Percentiles rank a stretch among this genome's conserved stretches.
phyloP scores from a whole-genome alignment of 2,888 invertebrate genomes.

The Linnaemya tessellans region DNA sequence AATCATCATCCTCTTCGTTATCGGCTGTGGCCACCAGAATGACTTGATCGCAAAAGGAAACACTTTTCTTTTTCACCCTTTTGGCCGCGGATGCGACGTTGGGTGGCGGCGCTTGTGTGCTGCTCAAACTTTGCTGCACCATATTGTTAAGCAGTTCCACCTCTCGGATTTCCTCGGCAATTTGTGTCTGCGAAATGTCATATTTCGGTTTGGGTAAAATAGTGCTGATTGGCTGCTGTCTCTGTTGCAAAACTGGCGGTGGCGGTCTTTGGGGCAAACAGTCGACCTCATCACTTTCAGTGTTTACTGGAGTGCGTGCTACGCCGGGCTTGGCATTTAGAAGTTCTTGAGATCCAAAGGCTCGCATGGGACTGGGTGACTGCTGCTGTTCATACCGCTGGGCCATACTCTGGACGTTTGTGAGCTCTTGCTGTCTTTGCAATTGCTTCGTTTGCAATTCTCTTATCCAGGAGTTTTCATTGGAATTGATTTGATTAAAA shows the following conservation, averaged over 20 bases:
- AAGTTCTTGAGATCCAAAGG: conserved; percentile 82
- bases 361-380: conserved; percentile 78
- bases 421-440: conserved; percentile 76
- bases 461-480: conserved; percentile 86
- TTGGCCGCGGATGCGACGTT: conserved; percentile 80
- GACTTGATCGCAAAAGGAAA: conserved; percentile 97
- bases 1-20: conserved; percentile 94
- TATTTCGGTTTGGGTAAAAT: conserved; percentile 81
- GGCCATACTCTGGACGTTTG: conserved; percentile 73
- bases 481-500: conserved; percentile 76
- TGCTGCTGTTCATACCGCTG: conserved; percentile 72
- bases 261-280: conserved; percentile 76
- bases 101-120: conserved; percentile 81
- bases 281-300: conserved; percentile 80
- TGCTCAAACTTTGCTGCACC: conserved; percentile 84
- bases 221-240: conserved; percentile 68
- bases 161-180: conserved; percentile 85
- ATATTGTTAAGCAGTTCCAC: conserved; percentile 85
- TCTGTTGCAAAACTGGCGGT: conserved; percentile 74
- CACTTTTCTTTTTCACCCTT: conserved; percentile 94
- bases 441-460: conserved; percentile 92
- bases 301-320: conserved; percentile 81
- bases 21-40: conserved; percentile 96
- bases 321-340: conserved; percentile 78
- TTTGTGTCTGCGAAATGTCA: conserved; percentile 84